Percentiles rank a stretch among this genome's conserved stretches.
These are phyloP conservation scores for Melanogrammus aeglefinus DNA, from an alignment of 2,797 vertebrate species.

Conservation along the genomic window DNA sequence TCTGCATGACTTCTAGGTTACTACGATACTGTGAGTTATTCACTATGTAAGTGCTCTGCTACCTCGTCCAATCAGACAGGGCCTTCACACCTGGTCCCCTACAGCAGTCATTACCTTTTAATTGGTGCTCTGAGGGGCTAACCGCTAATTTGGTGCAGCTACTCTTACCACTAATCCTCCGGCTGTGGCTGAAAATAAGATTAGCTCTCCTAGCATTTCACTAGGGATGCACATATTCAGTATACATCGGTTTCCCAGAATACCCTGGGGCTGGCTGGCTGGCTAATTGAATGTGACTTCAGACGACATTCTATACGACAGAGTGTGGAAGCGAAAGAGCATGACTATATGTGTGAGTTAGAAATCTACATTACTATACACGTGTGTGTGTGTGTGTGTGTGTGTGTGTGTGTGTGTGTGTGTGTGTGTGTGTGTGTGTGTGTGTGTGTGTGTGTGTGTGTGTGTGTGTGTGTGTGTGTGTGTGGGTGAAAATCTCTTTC, in stretches of 20 bases:
- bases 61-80: constrained; percentile 5
- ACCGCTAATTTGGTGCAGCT: constrained; percentile 46
- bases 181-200: constrained; percentile 40
- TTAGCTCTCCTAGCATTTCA: constrained; percentile 59
- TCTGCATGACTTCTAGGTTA: background rate
- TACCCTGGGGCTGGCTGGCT: constrained; percentile 39
- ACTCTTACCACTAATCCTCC: constrained; percentile 51
- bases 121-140: constrained; percentile 21
- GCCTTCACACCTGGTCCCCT: background rate
- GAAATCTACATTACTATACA: background rate
- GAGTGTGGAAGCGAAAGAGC: constrained; percentile 34
- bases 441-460: constrained; percentile 8
- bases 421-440: constrained; percentile 9
- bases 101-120: constrained; percentile 18
- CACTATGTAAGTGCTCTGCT: background rate
- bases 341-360: constrained; percentile 13
- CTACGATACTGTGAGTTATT: background rate
- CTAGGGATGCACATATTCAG: constrained; percentile 53
- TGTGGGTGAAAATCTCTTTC: background rate
- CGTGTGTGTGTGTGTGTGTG: constrained; percentile 7
- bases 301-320: constrained; percentile 47
- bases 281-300: constrained; percentile 54
- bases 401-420: constrained; percentile 12
- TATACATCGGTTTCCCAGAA: constrained; percentile 50
- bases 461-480: constrained; percentile 15